Evolutionary conservation across 2,797 vertebrate genomes (phyloP), one percentile per base, ranked within the genome.

Genomic region (Crocodylus rhombifer): DNA sequence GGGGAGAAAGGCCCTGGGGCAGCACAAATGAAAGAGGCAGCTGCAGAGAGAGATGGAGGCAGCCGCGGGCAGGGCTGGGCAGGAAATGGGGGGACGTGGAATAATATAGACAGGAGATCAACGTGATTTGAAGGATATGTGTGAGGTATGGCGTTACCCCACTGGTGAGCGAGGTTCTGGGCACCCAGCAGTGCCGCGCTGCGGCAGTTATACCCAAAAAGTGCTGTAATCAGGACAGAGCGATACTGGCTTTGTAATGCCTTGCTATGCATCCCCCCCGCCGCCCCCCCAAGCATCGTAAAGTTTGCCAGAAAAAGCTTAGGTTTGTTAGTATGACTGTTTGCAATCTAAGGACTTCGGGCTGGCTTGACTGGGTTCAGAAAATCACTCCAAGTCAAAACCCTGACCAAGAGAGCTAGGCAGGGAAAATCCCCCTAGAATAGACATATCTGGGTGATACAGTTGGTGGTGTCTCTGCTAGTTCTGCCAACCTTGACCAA

Each of bases 21-120:
- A 77, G 60, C 91, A 81, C 30, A 93, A 92, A 95, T 95, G 77
- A 92, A 64, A 94, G 94, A 91, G 74, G 65, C 84, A 56, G 6
- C 75, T 95, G 71, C 84, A 51, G 85, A 88, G 71, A 55, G 61
- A 64, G 62, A 81, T 30, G 78, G 69, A 79, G 33, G 76, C 90
- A 93, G 58, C 18, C 69, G 89, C 33, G 26, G 81, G 74, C 94
- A 56, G 75, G 92, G 89, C 42, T 86, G 87, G 84, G 25, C 84
- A 63, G 12, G 60, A 23, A 83, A 77, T 17, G 81, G 90, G 71
- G 9, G 79, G 88, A 56, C 81, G 65, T 23, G 4, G 82, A 95
- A 84, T 65, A 62, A 95, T 88, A 91, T 16, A 57, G 14, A 28
- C 74, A 42, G 17, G 57, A 60, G 80, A 92, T 25, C 33, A 25